Evolutionary conservation across 2,888 invertebrate species (phyloP).

Genomic region (Tipula helvola): DNA sequence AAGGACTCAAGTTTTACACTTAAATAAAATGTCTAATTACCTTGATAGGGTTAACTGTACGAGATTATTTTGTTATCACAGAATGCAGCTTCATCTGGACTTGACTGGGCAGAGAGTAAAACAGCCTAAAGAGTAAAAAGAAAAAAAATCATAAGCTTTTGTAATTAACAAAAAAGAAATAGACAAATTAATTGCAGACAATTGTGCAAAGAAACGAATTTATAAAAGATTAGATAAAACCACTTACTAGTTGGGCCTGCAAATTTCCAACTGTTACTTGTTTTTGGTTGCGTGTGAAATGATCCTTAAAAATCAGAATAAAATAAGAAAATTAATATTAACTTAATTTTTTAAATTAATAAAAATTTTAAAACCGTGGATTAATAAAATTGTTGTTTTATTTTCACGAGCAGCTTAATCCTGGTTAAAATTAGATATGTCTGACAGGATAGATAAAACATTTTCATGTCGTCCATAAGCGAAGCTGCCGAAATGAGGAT

Average conservation of each 20-base stretch:
- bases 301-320: slow-evolving; percentile 55
- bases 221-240: too few relatives aligned
- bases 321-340: background rate
- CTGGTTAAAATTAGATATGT: background rate
- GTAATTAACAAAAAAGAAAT: too few relatives aligned
- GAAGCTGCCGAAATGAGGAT: slow-evolving; percentile 23
- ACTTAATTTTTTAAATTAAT: background rate
- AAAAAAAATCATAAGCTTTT: slow-evolving; percentile 16
- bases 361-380: too few relatives aligned
- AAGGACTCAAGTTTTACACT: slow-evolving; percentile 24
- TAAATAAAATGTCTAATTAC: slow-evolving; percentile 31
- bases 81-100: slow-evolving; percentile 98
- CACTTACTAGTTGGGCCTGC: too few relatives aligned
- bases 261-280: slow-evolving; percentile 98
- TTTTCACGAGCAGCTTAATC: slow-evolving; percentile 4
- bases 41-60: slow-evolving; percentile 99
- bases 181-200: too few relatives aligned
- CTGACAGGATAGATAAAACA: slow-evolving; percentile 10
- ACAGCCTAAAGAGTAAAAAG: slow-evolving; percentile 63
- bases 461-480: slow-evolving; percentile 27
- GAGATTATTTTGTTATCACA: slow-evolving; percentile 98
- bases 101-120: slow-evolving; percentile 98
- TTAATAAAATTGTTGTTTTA: background rate
- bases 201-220: too few relatives aligned
- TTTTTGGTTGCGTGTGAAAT: slow-evolving; percentile 99